Percentiles rank a stretch among this genome's conserved stretches.
phyloP scores from a whole-genome alignment of 2,113 vertebrate genomes.

The Solenodon paradoxus region DNA sequence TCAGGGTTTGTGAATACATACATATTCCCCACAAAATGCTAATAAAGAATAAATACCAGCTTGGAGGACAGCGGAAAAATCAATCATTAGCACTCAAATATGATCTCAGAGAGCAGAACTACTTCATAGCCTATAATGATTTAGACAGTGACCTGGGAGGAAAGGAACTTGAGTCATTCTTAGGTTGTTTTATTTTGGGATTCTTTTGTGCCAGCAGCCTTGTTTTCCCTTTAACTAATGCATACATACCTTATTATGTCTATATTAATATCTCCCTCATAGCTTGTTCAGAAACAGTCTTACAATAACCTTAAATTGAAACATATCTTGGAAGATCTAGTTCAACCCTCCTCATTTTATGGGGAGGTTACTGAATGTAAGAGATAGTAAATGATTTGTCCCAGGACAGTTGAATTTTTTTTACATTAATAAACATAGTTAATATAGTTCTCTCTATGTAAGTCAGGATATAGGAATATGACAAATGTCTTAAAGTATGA shows the following conservation, averaged over 20 bases:
- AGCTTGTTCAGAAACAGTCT: neutral
- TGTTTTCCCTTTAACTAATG: neutral
- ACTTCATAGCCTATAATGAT: neutral
- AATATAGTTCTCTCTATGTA: neutral
- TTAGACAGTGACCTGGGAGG: neutral
- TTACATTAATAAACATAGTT: neutral
- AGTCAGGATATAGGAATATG: neutral
- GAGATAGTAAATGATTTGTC: neutral
- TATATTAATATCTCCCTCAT: neutral
- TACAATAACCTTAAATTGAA: slow-evolving; percentile 3
- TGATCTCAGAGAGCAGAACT: neutral
- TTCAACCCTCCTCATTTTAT: neutral
- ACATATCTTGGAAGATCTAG: neutral
- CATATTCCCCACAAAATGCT: neutral
- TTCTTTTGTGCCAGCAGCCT: neutral
- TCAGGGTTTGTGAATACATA: neutral
- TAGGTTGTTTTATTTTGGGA: neutral
- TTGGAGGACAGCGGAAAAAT: neutral
- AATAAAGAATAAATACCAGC: neutral
- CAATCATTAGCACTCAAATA: neutral
- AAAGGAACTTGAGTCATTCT: neutral
- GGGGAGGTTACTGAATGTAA: neutral
- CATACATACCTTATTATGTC: too few relatives aligned
- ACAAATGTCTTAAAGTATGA: neutral
- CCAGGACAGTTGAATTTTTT: neutral